Base-by-base conservation (phyloP, 2,888 invertebrate genomes). In the Dolomedes plantarius region DNA sequence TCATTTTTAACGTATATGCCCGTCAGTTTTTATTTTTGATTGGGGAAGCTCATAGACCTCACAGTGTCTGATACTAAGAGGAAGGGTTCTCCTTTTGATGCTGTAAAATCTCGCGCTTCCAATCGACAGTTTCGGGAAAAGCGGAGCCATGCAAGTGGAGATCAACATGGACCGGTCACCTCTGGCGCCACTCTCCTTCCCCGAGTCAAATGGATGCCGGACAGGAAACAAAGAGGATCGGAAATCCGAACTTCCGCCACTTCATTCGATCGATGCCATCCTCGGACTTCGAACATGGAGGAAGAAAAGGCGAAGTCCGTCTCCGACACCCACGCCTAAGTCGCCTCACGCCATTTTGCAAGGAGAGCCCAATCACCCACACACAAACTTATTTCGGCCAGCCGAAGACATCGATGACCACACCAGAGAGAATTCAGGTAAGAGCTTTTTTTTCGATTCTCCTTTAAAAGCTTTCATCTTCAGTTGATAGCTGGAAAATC, bases 351-450 rank as follows among this genome's bases (percentile, higher is more conserved):
- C 64, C 7, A 72, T 56, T 46, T 64, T 62, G 1, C 32, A 41
- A 32, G 73, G 71, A 32, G 81, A 81, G 31, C n/a, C 36, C 62
- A 72, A 31, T 19, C 68, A 67, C 32, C 62, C 68, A 68, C 62
- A 41, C n/a, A n/a, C 71, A 16, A 81, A 56, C 36, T 39, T 82
- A 28, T 83, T 76, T 16, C 36, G 82, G 27, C 50, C 83, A 6
- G 67, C 68, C 23, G 77, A 85, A n/a, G 83, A 85, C 11, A 36
- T 77, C 0, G 77, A 85, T 67, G 83, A 77, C 27, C 77, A 85
- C 68, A 83, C 83, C 16, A 85, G 77, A 39, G 83, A 85, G 31
- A 85, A 85, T 41, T 85, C 83, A 2, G 72, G 83, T 85, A 68
- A 77, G 23, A 46, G 9, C 16, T 2, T n/a, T n/a, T n/a, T n/a